phyloP scores from a whole-genome alignment of 2,797 vertebrate species.

The Sebastes wilsoni region DNA sequence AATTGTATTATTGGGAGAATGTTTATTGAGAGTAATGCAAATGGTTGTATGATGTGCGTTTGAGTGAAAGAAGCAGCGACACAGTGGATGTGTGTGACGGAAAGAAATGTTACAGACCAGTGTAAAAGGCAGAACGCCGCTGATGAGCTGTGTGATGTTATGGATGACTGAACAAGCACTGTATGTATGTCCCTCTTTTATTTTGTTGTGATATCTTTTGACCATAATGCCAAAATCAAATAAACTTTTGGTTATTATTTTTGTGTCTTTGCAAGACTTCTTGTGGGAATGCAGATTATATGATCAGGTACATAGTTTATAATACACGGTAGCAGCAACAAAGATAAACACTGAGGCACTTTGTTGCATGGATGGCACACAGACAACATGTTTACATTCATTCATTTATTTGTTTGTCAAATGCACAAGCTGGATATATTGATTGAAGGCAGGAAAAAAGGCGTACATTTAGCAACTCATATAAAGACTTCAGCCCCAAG shows the following conservation, averaged over 20 bases:
- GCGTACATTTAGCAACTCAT: neutral
- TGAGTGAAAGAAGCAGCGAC: slow-evolving; percentile 17
- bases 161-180: slow-evolving; percentile 36
- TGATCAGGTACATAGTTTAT: neutral
- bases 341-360: neutral
- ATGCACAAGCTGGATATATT: slow-evolving; percentile 39
- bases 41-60: slow-evolving; percentile 22
- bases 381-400: neutral
- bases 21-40: slow-evolving; percentile 28
- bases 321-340: neutral
- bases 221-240: slow-evolving; percentile 71
- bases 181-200: slow-evolving; percentile 57
- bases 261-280: slow-evolving; percentile 3
- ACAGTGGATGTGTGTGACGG: slow-evolving; percentile 22
- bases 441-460: slow-evolving; percentile 24
- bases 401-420: slow-evolving; percentile 59
- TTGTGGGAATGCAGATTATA: neutral
- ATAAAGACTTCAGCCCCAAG: neutral
- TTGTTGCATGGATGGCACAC: neutral
- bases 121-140: slow-evolving; percentile 44
- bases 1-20: slow-evolving; percentile 65
- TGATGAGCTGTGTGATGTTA: slow-evolving; percentile 34
- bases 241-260: slow-evolving; percentile 76
- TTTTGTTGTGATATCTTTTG: slow-evolving; percentile 72
- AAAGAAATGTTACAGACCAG: slow-evolving; percentile 52